Base-by-base conservation (phyloP, 2,797 vertebrate genomes). In the Chiropotes sagulatus region DNA sequence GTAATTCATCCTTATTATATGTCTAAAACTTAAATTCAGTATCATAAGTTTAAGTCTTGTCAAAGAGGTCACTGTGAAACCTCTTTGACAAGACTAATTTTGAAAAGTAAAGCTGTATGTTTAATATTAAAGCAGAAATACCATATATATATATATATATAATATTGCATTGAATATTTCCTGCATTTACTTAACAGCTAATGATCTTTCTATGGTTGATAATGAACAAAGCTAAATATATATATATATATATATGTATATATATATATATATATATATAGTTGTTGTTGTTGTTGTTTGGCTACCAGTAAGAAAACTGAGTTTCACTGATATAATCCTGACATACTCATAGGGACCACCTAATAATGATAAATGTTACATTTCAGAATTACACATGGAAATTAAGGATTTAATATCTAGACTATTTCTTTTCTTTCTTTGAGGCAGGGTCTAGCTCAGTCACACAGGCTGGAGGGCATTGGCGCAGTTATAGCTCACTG, bases 111-210 rank as follows among this genome's bases (percentile, higher is more conserved):
- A 80, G 22, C 36, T 84, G 26, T 8, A 72, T 75, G 6, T 64
- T 84, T 93, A 89, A 76, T 67, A 84, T 87, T 82, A 46, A 92
- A 90, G 13, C 48, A 4, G n/a, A 94, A 87, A 84, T 50, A 36
- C 28, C 20, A 50, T 5, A 50, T 17, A 50, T 13, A 50, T 15
- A 14, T 13, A 15, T 13, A 2, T 46, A 2, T 46, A 2, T 46
- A 11, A 50, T 17, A 50, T 61, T 50, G 30, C 67, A 50, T 57
- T 90, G 24, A 50, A 5, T 54, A 52, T 39, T 76, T 46, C 13
- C 46, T 41, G 52, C 81, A 80, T 22, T 90, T 96, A 83, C 6
- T 86, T 83, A 76, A 93, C n/a, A 80, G 54, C 10, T 0, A 57
- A 44, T 86, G 26, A 72, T 93, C 14, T 67, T 72, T 81, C 36